Evolutionary conservation across 2,888 invertebrate species (phyloP).

Genomic region (Rhopalosiphum nymphaeae): DNA sequence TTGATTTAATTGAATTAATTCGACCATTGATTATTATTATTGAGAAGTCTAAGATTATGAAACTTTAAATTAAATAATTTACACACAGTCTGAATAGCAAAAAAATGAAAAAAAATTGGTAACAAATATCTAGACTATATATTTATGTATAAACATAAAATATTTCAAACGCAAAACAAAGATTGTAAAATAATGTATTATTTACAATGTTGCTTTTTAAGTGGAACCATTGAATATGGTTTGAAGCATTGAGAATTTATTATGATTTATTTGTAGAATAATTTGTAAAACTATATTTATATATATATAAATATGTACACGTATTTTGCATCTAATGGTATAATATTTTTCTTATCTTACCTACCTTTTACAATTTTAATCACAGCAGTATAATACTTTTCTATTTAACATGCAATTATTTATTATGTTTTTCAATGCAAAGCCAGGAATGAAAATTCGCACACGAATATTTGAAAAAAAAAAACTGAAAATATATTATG

Average conservation of each 20-base stretch:
- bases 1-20: background rate
- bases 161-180: background rate
- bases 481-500: background rate
- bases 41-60: background rate
- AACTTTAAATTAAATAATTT: background rate
- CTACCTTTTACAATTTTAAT: background rate
- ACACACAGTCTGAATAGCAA: background rate
- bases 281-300: background rate
- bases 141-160: background rate
- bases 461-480: background rate
- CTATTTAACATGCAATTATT: conserved; percentile 16
- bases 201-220: background rate
- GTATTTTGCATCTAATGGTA: background rate
- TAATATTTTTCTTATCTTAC: background rate
- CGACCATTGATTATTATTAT: background rate
- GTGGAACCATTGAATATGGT: background rate
- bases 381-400: background rate
- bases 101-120: background rate
- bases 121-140: background rate
- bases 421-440: background rate
- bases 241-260: background rate
- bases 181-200: background rate
- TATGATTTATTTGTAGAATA: background rate
- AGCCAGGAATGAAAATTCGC: background rate
- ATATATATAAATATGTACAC: no score